phyloP scores from a whole-genome alignment of 1,140 invertebrate genomes.

The Tetramorium alpestre region DNA sequence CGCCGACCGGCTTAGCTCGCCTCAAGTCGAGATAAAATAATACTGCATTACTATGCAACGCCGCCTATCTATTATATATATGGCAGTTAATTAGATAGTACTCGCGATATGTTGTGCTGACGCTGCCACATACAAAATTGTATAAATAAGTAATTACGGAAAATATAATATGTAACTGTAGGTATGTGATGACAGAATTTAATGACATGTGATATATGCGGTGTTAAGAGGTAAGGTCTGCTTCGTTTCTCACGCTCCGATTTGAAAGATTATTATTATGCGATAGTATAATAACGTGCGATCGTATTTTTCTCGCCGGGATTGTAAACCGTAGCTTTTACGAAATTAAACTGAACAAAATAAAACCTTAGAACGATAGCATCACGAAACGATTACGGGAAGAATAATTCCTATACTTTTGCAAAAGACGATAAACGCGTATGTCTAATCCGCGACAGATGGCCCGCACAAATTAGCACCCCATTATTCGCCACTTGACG shows the following conservation, averaged over 20 bases:
- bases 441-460: constrained; percentile 50
- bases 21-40: constrained; percentile 25
- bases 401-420: constrained; percentile 50
- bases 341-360: neutral
- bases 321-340: neutral
- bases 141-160: neutral
- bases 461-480: constrained; percentile 60
- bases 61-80: constrained; percentile 4
- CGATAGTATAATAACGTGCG: neutral
- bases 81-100: constrained; percentile 19
- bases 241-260: constrained; percentile 26
- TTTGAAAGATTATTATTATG: constrained; percentile 10
- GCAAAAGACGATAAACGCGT: constrained; percentile 53
- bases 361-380: constrained; percentile 44
- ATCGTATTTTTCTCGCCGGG: constrained; percentile 4
- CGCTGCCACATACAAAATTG: neutral
- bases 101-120: neutral
- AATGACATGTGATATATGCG: neutral
- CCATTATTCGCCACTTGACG: constrained; percentile 64
- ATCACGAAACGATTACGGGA: constrained; percentile 61
- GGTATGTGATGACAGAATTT: neutral
- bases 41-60: constrained; percentile 5
- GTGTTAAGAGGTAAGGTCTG: neutral
- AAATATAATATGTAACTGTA: neutral
- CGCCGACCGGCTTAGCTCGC: neutral